These are phyloP conservation scores for Apostichopus leukothele DNA, from an alignment of 53 echinoderm and acorn worm species.

Conservation along the genomic window DNA sequence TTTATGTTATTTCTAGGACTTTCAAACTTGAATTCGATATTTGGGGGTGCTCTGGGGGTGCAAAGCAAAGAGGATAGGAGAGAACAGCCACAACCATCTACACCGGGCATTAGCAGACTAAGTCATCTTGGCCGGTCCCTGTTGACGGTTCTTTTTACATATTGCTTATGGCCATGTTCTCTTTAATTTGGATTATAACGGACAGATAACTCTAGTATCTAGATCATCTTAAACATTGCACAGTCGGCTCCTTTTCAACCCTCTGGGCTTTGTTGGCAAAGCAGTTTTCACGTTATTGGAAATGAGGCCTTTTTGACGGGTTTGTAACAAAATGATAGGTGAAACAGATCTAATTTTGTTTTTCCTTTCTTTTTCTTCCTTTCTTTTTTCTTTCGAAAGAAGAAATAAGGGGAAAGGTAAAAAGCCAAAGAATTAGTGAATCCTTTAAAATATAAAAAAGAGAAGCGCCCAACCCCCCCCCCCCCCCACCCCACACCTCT, in stretches of 20 bases:
- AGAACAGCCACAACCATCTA: neutral
- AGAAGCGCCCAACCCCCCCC: no score
- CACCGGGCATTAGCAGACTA: neutral
- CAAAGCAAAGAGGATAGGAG: neutral
- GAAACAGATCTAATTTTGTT: neutral
- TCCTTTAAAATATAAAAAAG: no score
- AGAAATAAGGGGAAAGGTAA: neutral
- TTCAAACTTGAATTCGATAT: neutral
- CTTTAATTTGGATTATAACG: constrained; percentile 44
- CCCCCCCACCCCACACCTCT: no score
- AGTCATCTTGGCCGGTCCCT: constrained; percentile 7
- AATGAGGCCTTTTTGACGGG: constrained; percentile 17
- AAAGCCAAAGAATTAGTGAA: neutral
- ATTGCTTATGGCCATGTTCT: constrained; percentile 19
- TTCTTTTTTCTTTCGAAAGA: neutral
- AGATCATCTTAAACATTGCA: constrained; percentile 32
- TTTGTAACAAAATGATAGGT: neutral
- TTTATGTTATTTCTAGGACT: neutral
- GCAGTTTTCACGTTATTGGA: constrained; percentile 33
- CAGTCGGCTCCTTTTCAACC: constrained; percentile 29
- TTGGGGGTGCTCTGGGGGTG: constrained; percentile 8
- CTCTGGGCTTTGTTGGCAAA: constrained; percentile 29
- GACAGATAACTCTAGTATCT: constrained; percentile 23
- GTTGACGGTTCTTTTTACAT: constrained; percentile 2
- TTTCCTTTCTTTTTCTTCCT: neutral